Evolutionary conservation across 2,113 vertebrate species (phyloP).

Genomic region (Tupaia tana): DNA sequence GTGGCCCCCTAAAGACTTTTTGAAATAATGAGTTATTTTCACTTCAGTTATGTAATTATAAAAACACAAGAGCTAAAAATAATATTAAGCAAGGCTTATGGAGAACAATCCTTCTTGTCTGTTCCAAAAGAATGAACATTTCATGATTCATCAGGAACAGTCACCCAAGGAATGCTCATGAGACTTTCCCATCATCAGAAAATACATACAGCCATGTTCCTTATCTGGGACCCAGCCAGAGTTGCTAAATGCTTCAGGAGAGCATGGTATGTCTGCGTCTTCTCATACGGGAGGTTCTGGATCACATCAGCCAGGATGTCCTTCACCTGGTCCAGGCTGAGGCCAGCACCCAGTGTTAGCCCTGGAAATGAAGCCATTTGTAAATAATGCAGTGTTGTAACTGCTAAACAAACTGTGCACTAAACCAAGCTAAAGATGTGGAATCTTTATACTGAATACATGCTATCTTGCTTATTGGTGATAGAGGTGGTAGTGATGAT

Average conservation of each 20-base stretch:
- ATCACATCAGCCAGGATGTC: conserved; percentile 84
- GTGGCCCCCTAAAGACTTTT: conserved; percentile 93
- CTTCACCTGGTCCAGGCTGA: conserved; percentile 87
- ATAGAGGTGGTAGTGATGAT: background rate
- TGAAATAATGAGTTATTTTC: conserved; percentile 35
- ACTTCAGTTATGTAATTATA: background rate
- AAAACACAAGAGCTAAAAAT: background rate
- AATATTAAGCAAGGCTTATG: background rate
- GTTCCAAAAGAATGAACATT: background rate
- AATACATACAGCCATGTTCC: conserved; percentile 89
- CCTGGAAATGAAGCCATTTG: conserved; percentile 82
- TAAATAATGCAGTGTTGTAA: background rate
- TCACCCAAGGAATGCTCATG: background rate
- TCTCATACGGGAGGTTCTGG: conserved; percentile 83
- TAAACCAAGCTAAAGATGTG: background rate
- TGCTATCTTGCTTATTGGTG: conserved; percentile 77
- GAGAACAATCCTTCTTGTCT: background rate
- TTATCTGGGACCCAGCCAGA: conserved; percentile 91
- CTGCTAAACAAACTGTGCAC: background rate
- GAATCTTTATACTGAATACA: background rate
- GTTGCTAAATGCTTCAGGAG: conserved; percentile 88
- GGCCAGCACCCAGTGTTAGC: conserved; percentile 90
- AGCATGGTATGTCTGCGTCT: conserved; percentile 85
- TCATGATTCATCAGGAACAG: background rate
- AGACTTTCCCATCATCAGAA: background rate